Evolutionary conservation across 2,797 vertebrate species (phyloP), one percentile per base, ranked within the genome.

Genomic region (Eospalax fontanierii): DNA sequence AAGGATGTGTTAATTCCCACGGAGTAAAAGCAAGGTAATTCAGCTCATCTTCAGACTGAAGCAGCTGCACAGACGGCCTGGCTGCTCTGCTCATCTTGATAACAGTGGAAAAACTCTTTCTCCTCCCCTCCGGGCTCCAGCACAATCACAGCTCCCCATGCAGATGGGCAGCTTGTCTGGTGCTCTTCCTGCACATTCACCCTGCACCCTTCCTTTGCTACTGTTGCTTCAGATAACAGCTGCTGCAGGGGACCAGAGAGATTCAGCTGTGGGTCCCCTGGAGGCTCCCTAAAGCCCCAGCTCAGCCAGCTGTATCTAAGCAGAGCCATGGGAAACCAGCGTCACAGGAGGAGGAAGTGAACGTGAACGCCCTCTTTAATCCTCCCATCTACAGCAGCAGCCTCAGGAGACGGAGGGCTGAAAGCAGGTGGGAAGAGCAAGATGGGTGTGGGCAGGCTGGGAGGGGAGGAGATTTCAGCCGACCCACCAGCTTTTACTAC

Each of bases 21-120:
- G 65, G 93, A 75, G 79, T 78, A 90, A 95, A 95, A 97, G 96
- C 84, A 96, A 97, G 96, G 70, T 90, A 95, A 95, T 76, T 97
- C 94, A 76, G 85, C 59, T 95, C 90, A 57, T 83, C 35, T 35
- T 74, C 81, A 95, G 28, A 81, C 76, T 92, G 82, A 68, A 95
- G 87, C 96, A 97, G 95, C 94, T 96, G 91, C 90, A 93, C 65
- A 93, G 95, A 74, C 61, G 59, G 93, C 54, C 0, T 28, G 91
- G 89, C 61, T 80, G 70, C 74, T 96, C 70, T 90, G 89, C 97
- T 96, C 92, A 95, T 95, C 93, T 96, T 96, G 87, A 68, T 81
- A 94, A 90, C 82, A 95, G 74, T 90, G 96, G 94, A 92, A 93
- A 94, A 96, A 93, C 57, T 89, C 79, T 90, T 83, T 22, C 24